Percentiles rank a stretch among this genome's conserved stretches.
Conservation (phyloP, 2,797 vertebrate genomes). For the Gymnocypris eckloni region DNA sequence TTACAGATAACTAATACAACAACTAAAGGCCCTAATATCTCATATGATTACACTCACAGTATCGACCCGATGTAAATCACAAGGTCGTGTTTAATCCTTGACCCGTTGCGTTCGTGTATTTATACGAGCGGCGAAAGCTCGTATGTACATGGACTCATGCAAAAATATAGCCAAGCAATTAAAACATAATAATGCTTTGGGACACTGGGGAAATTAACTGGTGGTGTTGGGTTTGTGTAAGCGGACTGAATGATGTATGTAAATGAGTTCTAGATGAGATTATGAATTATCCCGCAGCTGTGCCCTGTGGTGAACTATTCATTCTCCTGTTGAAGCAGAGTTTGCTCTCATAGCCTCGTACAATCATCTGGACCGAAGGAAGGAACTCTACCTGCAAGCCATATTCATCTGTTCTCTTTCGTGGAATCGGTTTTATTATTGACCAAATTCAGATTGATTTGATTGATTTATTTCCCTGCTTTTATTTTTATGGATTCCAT, state of each 20-base stretch:
- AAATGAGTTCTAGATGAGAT: conserved; percentile 37
- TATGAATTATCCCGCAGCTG: conserved; percentile 31
- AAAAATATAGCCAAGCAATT: conserved; percentile 38
- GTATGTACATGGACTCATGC: background rate
- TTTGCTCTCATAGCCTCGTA: background rate
- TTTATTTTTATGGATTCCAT: no score
- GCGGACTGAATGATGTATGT: conserved; percentile 28
- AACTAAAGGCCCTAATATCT: conserved; percentile 11
- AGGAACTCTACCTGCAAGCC: background rate
- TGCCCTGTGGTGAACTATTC: conserved; percentile 14
- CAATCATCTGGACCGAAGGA: background rate
- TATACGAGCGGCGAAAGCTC: background rate
- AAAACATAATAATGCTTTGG: conserved; percentile 44
- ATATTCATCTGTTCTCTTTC: background rate
- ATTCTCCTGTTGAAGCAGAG: background rate
- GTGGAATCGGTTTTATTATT: background rate
- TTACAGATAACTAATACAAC: background rate
- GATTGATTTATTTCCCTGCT: no score
- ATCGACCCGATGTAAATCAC: conserved; percentile 10
- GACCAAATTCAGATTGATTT: background rate
- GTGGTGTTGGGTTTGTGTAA: conserved; percentile 21
- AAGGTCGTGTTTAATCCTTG: conserved; percentile 33
- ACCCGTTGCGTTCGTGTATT: background rate
- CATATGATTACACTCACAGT: conserved; percentile 1
- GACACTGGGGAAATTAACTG: conserved; percentile 49